Evolutionary conservation across 1,140 invertebrate genomes (phyloP).

Genomic region (Nasonia giraulti): DNA sequence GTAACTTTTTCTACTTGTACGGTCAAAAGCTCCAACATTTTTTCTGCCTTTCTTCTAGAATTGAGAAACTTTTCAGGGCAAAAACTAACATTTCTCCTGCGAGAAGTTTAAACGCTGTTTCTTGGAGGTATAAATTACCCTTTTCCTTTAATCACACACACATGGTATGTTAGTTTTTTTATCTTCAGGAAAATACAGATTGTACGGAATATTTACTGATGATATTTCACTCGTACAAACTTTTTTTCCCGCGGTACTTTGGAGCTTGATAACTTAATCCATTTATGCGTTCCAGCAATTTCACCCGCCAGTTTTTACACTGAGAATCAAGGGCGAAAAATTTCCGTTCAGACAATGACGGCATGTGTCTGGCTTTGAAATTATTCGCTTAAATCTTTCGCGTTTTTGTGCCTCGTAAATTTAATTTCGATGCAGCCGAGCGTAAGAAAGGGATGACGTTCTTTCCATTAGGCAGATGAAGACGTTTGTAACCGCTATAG

Average conservation of each 20-base stretch:
- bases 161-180: not conserved
- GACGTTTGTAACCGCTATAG: not conserved
- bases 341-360: not conserved
- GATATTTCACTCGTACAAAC: not conserved
- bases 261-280: not conserved
- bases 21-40: conserved; percentile 39
- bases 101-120: conserved; percentile 11
- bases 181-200: no score
- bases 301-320: not conserved
- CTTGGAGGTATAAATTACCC: conserved; percentile 19
- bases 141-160: conserved; percentile 6
- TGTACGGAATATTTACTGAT: no score
- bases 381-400: not conserved
- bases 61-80: conserved; percentile 33
- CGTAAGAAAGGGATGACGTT: not conserved
- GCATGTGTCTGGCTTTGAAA: not conserved
- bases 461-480: conserved; percentile 6
- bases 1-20: conserved; percentile 26
- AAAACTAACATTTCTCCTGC: conserved; percentile 31
- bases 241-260: not conserved
- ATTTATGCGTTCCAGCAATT: not conserved
- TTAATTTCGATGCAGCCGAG: not conserved
- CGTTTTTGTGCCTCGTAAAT: not conserved
- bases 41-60: conserved; percentile 24
- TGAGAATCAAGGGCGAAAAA: not conserved